Evolutionary conservation across 1,140 invertebrate genomes (phyloP), one percentile per base, ranked within the genome.

Genomic region (Stegodyphus dumicola): DNA sequence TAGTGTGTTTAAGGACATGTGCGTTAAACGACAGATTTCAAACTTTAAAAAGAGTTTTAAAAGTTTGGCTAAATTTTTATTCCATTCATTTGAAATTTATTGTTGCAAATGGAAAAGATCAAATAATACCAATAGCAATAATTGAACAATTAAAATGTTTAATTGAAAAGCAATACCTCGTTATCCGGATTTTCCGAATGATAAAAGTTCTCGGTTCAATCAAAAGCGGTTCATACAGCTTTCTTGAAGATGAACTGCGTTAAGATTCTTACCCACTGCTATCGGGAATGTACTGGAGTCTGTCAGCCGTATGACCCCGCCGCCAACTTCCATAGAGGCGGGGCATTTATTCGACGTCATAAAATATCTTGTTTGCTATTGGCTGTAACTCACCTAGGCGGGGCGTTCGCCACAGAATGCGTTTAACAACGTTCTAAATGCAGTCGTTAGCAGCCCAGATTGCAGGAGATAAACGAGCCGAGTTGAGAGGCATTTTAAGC

Each of bases 341-440:
- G 73, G 33, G 54, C 64, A 4, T 11, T n/a, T 6, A 5, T 0
- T 7, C 48, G 73, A 85, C 81, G 74, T 85, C 73, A 76, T 17
- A 1, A 53, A 60, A 17, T 48, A 53, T n/a, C 69, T 69, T 56
- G 9, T 11, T 6, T 13, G n/a, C 7, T 13, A 85, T 85, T 85
- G 74, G 81, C n/a, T 6, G 17, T 18, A 6, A 67, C 6, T 74
- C 11, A 7, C 6, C 10, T 17, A 48, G 81, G 81, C 13, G 81
- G 73, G 13, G 51, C 66, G 11, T 51, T 10, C 6, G 81, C 33
- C 65, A 18, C 7, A 60, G 81, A 85, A 85, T 85, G 81, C 73
- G 52, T 75, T 85, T 85, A 85, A 85, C 73, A 70, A 53, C 66
- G 69, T 83, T 83, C 80, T 75, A 83, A 83, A 75, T 83, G 80